Conservation (phyloP, 2,888 invertebrate genomes). For the Tortrix viridana region DNA sequence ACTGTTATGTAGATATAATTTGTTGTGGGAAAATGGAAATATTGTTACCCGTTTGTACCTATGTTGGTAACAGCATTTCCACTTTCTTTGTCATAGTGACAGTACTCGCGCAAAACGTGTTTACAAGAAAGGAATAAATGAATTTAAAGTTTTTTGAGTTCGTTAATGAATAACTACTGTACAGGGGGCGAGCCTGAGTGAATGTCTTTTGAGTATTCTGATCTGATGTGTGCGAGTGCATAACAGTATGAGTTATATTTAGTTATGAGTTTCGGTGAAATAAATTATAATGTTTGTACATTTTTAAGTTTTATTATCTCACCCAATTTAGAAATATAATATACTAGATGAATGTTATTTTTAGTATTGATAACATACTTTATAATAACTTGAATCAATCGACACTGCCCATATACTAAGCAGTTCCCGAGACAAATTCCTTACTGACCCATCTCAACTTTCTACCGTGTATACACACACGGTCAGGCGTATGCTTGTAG, state of each 20-base stretch:
- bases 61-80: too few relatives aligned
- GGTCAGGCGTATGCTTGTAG: too few relatives aligned
- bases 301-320: slow-evolving; percentile 38
- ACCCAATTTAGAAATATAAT: background rate
- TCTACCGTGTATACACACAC: too few relatives aligned
- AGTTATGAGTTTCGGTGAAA: slow-evolving; percentile 51
- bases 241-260: slow-evolving; percentile 44
- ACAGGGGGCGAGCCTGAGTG: slow-evolving; percentile 42
- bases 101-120: too few relatives aligned
- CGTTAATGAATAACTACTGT: too few relatives aligned
- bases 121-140: too few relatives aligned
- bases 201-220: slow-evolving; percentile 44
- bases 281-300: slow-evolving; percentile 67
- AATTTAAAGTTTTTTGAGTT: too few relatives aligned
- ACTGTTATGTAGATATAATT: background rate
- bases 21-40: background rate
- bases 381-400: too few relatives aligned
- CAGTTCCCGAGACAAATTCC: too few relatives aligned
- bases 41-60: background rate
- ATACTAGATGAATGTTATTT: background rate
- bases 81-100: too few relatives aligned
- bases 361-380: background rate
- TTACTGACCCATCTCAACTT: too few relatives aligned
- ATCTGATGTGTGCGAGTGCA: slow-evolving; percentile 58
- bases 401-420: too few relatives aligned